These are phyloP conservation scores for Penaeus japonicus DNA, from an alignment of 1,140 invertebrate genomes.

Conservation along the genomic window DNA sequence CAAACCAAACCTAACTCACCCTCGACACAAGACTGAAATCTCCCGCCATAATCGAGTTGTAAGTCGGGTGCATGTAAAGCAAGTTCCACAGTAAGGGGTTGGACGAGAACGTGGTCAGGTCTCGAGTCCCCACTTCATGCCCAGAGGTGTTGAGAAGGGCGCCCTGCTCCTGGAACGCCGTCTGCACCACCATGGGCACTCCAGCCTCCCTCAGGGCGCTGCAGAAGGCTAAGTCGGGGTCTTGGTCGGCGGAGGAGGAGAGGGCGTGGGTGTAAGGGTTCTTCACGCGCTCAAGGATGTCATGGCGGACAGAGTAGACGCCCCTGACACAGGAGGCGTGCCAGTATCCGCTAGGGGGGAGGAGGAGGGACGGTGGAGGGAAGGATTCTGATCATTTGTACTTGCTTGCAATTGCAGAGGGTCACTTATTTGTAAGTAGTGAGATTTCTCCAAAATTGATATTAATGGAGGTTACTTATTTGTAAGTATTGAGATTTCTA, in stretches of 20 bases:
- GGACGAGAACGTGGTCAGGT: not conserved
- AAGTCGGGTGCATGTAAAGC: not conserved
- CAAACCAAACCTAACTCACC: constrained; percentile 3
- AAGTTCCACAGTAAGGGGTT: constrained; percentile 14
- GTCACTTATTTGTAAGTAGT: too few species aligned
- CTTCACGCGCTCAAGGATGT: not conserved
- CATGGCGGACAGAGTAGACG: not conserved
- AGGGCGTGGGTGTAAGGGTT: not conserved
- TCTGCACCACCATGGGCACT: constrained; percentile 28
- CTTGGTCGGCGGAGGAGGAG: not conserved
- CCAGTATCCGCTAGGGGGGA: constrained; percentile 2
- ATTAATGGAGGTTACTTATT: too few species aligned
- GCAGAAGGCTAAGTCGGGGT: constrained; percentile 20
- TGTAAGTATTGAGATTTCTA: too few species aligned
- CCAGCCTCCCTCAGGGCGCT: constrained; percentile 21
- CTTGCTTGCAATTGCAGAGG: too few species aligned
- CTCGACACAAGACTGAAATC: not conserved
- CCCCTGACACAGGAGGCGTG: constrained; percentile 14
- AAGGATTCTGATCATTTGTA: too few species aligned
- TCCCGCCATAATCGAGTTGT: not conserved
- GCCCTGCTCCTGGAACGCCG: not conserved
- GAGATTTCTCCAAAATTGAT: too few species aligned
- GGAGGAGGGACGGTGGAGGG: too few species aligned
- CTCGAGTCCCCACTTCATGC: not conserved
- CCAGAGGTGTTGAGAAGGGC: not conserved